A percentile compares a stretch with the other conserved stretches of the same genome.
Conservation (phyloP, 2,888 invertebrate genomes). For the Cotesia congregata region DNA sequence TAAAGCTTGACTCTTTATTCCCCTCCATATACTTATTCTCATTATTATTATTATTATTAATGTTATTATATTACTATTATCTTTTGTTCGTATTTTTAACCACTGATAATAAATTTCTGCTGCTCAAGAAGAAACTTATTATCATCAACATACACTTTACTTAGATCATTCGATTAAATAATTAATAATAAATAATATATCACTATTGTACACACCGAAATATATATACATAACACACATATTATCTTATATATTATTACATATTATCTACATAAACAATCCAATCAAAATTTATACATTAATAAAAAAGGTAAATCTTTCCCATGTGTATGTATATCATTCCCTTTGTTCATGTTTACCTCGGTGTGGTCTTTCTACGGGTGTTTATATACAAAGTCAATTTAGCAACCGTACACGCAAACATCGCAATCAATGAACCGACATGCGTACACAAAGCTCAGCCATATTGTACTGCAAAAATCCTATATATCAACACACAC, state of each 20-base stretch:
- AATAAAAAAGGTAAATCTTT: neutral
- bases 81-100: neutral
- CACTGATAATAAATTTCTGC: neutral
- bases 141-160: neutral
- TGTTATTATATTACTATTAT: neutral
- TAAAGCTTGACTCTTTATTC: conserved; percentile 22
- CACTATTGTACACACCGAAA: too few relatives aligned
- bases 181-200: neutral
- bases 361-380: conserved; percentile 6
- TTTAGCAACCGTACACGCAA: conserved; percentile 21
- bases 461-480: conserved; percentile 21
- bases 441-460: conserved; percentile 20
- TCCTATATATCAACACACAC: neutral
- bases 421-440: conserved; percentile 33
- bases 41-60: conserved; percentile 7
- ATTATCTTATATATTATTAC: neutral
- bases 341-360: conserved; percentile 6
- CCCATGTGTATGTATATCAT: neutral
- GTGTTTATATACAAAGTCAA: conserved; percentile 17
- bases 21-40: neutral
- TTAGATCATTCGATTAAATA: neutral
- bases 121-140: neutral
- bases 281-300: neutral
- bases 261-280: neutral
- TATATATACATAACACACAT: too few relatives aligned